Base-by-base conservation (phyloP, 2,888 invertebrate genomes). In the Pyrocoelia pectoralis region DNA sequence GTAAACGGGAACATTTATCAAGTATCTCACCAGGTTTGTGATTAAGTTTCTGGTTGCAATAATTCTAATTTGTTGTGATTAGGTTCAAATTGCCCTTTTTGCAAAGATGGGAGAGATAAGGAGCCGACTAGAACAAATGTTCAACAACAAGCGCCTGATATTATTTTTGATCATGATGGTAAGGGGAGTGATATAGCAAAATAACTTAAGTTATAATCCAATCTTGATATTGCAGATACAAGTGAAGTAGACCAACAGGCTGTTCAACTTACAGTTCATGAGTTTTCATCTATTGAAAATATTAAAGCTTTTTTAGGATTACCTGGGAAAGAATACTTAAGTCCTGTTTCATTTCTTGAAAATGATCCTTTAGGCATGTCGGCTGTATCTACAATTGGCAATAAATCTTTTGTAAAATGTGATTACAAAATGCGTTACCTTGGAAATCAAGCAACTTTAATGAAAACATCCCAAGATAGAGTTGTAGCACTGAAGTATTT, bases 311-410 rank as follows among this genome's bases (percentile, higher is more conserved):
- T 73, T 72, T 78, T 74, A 70, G 82, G 70, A 68, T 77, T 73
- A 71, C 83, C 63, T 77, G 85, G 63, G 68, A 83, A 64, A 19
- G 48, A 50, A 15, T 50, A 28, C 46, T 54, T 64, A 1, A 53
- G 43, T 50, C 81, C 83, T 1, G 79, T 87, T 17, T 74, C 77
- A 1, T 83, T 86, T 65, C 77, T 79, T 50, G 83, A 83, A 13
- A 70, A 79, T 17, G 88, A 88, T 74, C 85, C 86, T 1, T 77
- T 88, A 4, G 88, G 88, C 1, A 76, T 82, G 1, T 80, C 79
- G 29, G 77, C 80, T 2, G 81, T 84, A 1, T 81, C 82, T 0
- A 77, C 77, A 50, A 78, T 83, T 2, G 74, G 77, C 1, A 65
- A 69, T 18, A 77, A 78, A 49, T 68, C 67, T 1, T 71, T 73